phyloP scores from a whole-genome alignment of 2,888 invertebrate species.

The Auanema freiburgensis region DNA sequence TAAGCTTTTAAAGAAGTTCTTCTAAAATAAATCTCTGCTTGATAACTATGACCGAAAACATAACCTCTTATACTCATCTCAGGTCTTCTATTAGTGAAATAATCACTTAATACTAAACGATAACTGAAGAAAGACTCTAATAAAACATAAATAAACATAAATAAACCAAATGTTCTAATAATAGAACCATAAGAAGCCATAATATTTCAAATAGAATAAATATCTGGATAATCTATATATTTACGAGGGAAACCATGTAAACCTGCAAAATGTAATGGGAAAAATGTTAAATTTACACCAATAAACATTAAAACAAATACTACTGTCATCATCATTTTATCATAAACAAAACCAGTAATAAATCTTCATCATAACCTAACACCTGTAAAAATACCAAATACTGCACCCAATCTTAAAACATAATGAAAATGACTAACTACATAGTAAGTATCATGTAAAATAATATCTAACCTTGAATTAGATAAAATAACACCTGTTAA shows the following conservation, averaged over 20 bases:
- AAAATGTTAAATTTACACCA: slow-evolving; percentile 79
- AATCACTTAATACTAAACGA: slow-evolving; percentile 45
- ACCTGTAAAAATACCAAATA: slow-evolving; percentile 79
- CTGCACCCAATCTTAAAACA: slow-evolving; percentile 79
- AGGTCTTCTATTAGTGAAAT: slow-evolving; percentile 46
- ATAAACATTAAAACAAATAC: slow-evolving; percentile 77
- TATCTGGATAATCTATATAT: slow-evolving; percentile 77
- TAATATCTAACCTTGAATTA: slow-evolving; percentile 79
- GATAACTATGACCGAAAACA: slow-evolving; percentile 52
- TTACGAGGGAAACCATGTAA: slow-evolving; percentile 78
- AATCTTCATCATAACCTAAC: slow-evolving; percentile 77
- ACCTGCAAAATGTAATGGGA: slow-evolving; percentile 79
- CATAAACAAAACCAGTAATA: slow-evolving; percentile 73
- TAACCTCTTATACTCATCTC: slow-evolving; percentile 40
- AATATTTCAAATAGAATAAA: slow-evolving; percentile 74
- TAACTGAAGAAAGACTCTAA: slow-evolving; percentile 68
- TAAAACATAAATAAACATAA: slow-evolving; percentile 72
- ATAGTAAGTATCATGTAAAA: slow-evolving; percentile 82
- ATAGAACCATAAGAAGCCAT: slow-evolving; percentile 75
- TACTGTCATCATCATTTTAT: slow-evolving; percentile 72
- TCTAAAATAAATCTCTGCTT: slow-evolving; percentile 48
- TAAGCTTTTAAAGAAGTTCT: slow-evolving; percentile 36
- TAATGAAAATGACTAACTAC: slow-evolving; percentile 83
- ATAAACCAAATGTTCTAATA: slow-evolving; percentile 71
- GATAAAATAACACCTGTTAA: slow-evolving; percentile 70